Conservation (phyloP, 2,888 invertebrate species). For the Leucozona laternaria region DNA sequence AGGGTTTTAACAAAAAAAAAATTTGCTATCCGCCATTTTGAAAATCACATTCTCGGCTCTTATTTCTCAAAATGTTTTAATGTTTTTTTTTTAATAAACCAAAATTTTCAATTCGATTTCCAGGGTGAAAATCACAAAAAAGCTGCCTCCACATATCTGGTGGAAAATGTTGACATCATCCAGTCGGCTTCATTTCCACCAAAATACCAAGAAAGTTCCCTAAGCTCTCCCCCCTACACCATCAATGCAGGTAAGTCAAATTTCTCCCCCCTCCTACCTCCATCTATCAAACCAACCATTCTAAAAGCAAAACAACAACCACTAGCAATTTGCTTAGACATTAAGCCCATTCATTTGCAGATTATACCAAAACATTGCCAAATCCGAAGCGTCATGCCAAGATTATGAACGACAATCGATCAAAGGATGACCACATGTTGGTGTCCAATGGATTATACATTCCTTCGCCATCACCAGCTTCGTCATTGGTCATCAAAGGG, state of each 20-base stretch:
- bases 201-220: conserved; percentile 82
- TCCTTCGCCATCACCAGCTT: conserved; percentile 82
- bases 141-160: conserved; percentile 82
- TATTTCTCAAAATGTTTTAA: no score
- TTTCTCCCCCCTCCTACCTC: no score
- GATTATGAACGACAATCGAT: conserved; percentile 81
- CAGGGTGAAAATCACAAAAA: conserved; percentile 82
- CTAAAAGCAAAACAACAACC: neutral
- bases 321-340: conserved; percentile 4
- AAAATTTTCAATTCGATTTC: no score
- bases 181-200: conserved; percentile 82
- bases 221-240: conserved; percentile 81
- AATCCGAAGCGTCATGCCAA: conserved; percentile 81
- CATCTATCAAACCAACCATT: neutral
- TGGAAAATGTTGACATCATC: conserved; percentile 82
- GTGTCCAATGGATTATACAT: conserved; percentile 82
- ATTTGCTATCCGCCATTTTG: no score
- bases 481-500: conserved; percentile 82
- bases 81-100: no score
- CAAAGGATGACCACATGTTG: conserved; percentile 82
- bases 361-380: conserved; percentile 82
- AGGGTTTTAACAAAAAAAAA: no score
- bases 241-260: conserved; percentile 59
- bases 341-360: conserved; percentile 64
- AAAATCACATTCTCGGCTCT: no score